phyloP scores from a whole-genome alignment of 2,797 vertebrate genomes.

The Paramormyrops hopkinsi region DNA sequence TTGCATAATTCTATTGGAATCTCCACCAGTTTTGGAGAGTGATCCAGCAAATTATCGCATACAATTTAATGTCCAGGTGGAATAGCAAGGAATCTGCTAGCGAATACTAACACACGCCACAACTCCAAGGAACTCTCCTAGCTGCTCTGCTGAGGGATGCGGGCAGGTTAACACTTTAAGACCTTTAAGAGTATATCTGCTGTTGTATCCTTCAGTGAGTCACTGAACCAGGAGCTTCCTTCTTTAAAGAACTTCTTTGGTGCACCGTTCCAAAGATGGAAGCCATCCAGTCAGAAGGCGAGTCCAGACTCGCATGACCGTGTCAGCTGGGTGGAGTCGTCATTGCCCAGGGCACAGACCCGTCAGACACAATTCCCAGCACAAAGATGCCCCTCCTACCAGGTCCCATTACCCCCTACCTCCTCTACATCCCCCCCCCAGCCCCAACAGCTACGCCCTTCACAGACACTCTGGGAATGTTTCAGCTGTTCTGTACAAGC shows the following conservation, averaged over 20 bases:
- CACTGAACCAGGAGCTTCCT: background rate
- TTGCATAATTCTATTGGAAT: background rate
- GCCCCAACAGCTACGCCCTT: constrained; percentile 12
- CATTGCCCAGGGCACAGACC: constrained; percentile 18
- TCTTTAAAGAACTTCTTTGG: background rate
- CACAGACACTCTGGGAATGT: constrained; percentile 30
- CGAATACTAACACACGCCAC: background rate
- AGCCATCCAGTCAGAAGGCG: background rate
- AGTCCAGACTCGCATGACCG: background rate
- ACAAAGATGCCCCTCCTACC: constrained; percentile 17
- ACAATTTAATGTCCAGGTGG: background rate
- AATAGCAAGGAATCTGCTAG: background rate
- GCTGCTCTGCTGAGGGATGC: background rate
- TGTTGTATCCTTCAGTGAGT: background rate
- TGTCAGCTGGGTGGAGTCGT: background rate
- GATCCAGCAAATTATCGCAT: background rate
- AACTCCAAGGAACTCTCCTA: background rate
- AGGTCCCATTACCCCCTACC: background rate
- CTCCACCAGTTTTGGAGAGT: background rate
- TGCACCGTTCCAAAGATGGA: background rate
- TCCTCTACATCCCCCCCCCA: background rate
- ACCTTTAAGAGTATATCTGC: background rate
- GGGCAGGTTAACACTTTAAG: background rate
- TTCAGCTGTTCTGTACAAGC: constrained; percentile 25
- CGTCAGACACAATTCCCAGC: constrained; percentile 28